These are phyloP conservation scores for Eupithecia inturbata DNA, from an alignment of 2,888 invertebrate genomes.

Conservation along the genomic window DNA sequence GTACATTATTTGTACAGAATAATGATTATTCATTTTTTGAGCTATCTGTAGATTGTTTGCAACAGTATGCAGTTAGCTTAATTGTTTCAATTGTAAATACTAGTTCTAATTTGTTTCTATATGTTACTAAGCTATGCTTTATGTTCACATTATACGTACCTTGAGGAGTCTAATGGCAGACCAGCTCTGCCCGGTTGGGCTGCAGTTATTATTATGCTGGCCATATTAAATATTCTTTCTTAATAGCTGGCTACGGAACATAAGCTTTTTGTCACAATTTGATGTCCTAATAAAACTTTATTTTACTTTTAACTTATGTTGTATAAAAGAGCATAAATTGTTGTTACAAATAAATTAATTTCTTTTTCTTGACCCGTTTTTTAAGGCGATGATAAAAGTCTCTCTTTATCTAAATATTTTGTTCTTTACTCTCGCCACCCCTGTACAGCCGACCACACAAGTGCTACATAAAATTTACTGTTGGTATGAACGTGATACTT, in stretches of 20 bases:
- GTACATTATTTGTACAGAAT: not conserved
- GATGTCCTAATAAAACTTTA: not conserved
- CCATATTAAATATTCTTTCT: no score
- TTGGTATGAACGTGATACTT: constrained; percentile 36
- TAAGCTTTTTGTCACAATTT: not conserved
- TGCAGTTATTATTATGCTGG: no score
- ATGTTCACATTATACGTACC: not conserved
- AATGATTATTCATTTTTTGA: no score
- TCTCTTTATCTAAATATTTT: not conserved
- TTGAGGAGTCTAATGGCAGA: not conserved
- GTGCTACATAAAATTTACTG: constrained; percentile 29
- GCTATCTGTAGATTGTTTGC: no score
- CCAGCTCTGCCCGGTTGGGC: not conserved
- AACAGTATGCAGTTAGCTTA: no score
- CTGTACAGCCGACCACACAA: constrained; percentile 40
- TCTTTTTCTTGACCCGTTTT: not conserved
- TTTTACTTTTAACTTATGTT: no score
- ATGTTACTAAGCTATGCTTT: not conserved
- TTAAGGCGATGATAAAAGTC: not conserved
- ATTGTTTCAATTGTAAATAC: no score
- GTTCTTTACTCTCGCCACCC: not conserved
- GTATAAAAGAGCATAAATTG: no score
- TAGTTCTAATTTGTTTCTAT: no score
- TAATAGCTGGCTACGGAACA: no score
- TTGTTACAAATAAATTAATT: no score